Base-by-base conservation (phyloP, 2,797 vertebrate species). In the Crax fasciolata region DNA sequence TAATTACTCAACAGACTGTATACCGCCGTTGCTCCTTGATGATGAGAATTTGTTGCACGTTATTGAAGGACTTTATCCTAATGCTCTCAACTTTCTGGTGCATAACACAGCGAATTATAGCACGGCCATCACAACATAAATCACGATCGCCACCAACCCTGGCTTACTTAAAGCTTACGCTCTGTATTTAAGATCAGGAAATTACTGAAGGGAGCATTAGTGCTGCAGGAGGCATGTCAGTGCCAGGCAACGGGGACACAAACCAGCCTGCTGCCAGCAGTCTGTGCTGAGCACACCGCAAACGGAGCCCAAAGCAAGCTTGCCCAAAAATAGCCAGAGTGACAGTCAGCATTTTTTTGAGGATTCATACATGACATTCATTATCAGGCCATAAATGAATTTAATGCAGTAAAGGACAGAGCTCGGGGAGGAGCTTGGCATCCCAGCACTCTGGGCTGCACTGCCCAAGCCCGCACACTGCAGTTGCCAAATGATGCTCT, bases 1-100 rank as follows among this genome's bases (percentile, higher is more conserved):
- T 85, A 97, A 95, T 96, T 94, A 96, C 52, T 94, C 91, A 79
- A 62, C 61, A 75, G 74, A 75, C 91, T 4, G 3, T 21, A 79
- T 12, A 80, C 74, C 79, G 86, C 11, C n/a, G 77, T 76, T 75
- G 73, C 75, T 87, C 49, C 77, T 84, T 28, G 74, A 84, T 17
- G 65, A 89, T 44, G 84, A 90, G 73, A 66, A 94, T 93, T 87
- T 87, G 95, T 77, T 89, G 88, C 59, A 49, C 0, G 0, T 85
- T 92, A 75, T 12, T 75, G 75, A 85, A 75, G 83, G 84, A 75
- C 73, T 94, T 79, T 25, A 55, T 35, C 81, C 62, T 23, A 63
- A 44, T 10, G 44, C 23, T 78, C 83, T 88, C 79, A 81, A 63
- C 91, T 91, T 96, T 72, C 68, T 92, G 73, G 49, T 63, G 89